Base-by-base conservation (phyloP, 2,888 invertebrate genomes). In the Ariolimax columbianus region DNA sequence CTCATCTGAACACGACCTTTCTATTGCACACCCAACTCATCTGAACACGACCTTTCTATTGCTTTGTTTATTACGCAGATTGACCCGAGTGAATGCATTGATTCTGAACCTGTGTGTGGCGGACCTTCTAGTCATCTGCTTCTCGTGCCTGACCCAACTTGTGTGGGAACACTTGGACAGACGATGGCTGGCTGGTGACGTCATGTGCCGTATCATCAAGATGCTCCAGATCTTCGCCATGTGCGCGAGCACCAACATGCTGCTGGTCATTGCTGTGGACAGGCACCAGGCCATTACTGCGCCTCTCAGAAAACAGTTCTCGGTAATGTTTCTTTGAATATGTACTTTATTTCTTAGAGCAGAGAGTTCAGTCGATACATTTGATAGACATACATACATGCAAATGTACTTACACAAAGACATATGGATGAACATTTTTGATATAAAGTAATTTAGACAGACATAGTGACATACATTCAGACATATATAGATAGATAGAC, bases 181-280 rank as follows among this genome's bases (percentile, higher is more conserved):
- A 11, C 89, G 89, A 11, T 94, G 94, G 94, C 78, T 89, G 33
- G 92, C 93, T 0, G 94, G 94, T 0, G 92, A 92, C 68, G 88
- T 90, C 59, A 88, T 92, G 90, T 94, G 94, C 86, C 91, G 92
- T 81, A 86, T 93, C 36, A 87, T 94, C 81, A 94, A 94, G 89
- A 93, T 93, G 87, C 84, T 91, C 6, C 93, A 93, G 88, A 93
- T 92, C 59, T 93, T 93, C 81, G 88, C 92, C 33, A 91, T 94
- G 84, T 92, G 92, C 85, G 90, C 92, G 66, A 94, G 93, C 87
- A 93, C 92, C 68, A 93, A 93, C 87, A 93, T 94, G 92, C 87
- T 94, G 59, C 92, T 94, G 4, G 92, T 93, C 17, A 92, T 94
- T 51, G 94, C 94, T 40, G 85, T 94, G 17, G 94, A 94, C 88